Evolutionary conservation across 1,140 invertebrate species (phyloP).

Genomic region (Mylabris phalerata): DNA sequence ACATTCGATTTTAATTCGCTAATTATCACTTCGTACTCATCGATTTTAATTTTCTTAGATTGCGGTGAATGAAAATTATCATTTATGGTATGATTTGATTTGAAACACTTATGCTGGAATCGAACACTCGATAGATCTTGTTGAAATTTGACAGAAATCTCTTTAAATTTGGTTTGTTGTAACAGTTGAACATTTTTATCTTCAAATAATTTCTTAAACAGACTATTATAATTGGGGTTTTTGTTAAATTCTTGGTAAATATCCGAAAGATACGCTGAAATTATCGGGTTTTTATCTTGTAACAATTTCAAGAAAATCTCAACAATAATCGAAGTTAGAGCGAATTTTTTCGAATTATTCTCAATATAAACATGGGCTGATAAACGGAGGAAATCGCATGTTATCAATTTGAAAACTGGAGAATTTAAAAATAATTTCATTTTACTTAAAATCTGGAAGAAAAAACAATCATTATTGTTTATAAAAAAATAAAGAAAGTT

Average conservation of each 20-base stretch:
- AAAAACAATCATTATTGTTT: not conserved
- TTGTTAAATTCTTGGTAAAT: not conserved
- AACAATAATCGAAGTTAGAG: not conserved
- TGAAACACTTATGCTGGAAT: not conserved
- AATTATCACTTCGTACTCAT: no score
- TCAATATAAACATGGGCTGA: not conserved
- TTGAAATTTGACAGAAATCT: not conserved
- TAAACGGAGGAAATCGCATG: not conserved
- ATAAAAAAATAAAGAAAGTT: not conserved
- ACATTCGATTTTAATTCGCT: no score
- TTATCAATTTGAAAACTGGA: not conserved
- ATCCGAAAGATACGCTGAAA: not conserved
- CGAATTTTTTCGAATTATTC: not conserved
- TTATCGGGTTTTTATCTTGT: not conserved
- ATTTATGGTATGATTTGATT: not conserved
- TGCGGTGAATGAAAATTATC: no score
- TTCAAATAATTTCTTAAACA: not conserved
- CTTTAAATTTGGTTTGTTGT: not conserved
- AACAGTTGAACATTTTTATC: not conserved
- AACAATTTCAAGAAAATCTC: not conserved
- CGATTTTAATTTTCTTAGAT: no score
- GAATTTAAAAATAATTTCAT: not conserved
- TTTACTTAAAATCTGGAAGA: slow-evolving; percentile 1
- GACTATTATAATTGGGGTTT: not conserved
- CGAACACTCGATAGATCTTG: not conserved